Percentiles rank a stretch among this genome's conserved stretches.
phyloP scores from a whole-genome alignment of 1,140 invertebrate genomes.

The Planococcus citri region DNA sequence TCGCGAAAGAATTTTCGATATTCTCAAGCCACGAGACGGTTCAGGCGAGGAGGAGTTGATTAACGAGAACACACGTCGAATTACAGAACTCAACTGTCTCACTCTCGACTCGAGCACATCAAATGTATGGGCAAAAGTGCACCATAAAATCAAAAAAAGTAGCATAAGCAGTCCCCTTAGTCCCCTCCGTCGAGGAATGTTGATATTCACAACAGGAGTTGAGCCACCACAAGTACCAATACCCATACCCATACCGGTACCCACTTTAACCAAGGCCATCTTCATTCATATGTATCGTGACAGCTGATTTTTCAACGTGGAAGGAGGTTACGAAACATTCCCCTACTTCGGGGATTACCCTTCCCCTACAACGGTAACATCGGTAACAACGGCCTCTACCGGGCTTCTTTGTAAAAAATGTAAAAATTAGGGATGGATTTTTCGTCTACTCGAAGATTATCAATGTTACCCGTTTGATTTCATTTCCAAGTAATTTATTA shows the following conservation, averaged over 20 bases:
- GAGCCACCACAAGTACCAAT: too few relatives aligned
- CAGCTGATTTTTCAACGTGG: background rate
- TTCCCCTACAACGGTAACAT: background rate
- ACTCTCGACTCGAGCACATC: too few relatives aligned
- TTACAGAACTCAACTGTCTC: background rate
- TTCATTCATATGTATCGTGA: slow-evolving; percentile 9
- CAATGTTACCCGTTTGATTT: background rate
- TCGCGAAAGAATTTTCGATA: background rate
- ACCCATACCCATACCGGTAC: too few relatives aligned
- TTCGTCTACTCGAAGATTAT: background rate
- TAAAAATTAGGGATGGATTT: background rate
- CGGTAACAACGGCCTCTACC: background rate
- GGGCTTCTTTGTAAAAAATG: background rate
- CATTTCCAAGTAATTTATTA: background rate
- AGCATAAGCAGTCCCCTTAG: too few relatives aligned
- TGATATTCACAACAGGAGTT: too few relatives aligned
- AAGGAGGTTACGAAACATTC: background rate
- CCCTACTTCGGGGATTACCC: background rate
- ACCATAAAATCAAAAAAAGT: slow-evolving; percentile 5
- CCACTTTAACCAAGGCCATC: slow-evolving; percentile 13
- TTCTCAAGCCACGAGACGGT: slow-evolving; percentile 14
- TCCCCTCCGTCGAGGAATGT: slow-evolving; percentile 4
- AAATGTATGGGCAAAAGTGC: slow-evolving; percentile 1
- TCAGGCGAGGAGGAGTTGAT: too few relatives aligned
- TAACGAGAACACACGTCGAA: background rate